Base-by-base conservation (phyloP, 1,140 invertebrate species). In the Spodoptera frugiperda region DNA sequence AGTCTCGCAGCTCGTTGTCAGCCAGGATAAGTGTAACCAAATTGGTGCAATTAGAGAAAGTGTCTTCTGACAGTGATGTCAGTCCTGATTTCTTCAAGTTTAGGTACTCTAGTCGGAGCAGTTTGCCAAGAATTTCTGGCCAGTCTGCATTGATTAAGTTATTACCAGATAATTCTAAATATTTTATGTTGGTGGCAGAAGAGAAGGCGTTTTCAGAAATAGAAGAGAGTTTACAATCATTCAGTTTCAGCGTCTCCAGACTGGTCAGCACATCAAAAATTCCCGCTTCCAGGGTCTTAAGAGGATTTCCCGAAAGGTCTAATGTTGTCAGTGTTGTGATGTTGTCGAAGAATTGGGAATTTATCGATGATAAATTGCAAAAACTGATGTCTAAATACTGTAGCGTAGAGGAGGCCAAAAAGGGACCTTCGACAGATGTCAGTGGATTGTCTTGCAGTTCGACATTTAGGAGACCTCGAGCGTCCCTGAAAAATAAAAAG, bases 361-460 rank as follows among this genome's bases (percentile, higher is more conserved):
- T 96, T 65, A 97, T 94, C 25, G 86, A 88, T 4, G 92, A 91
- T 46, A 97, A 90, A 19, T 95, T 95, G 84, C 96, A 97, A 46
- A 94, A 95, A 85, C 95, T 96, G 70, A 97, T 93, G 84, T 97
- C 96, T 33, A 97, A 93, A 77, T 96, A 96, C 59, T 96, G 94
- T 21, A 97, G 87, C 0, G 96, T 96, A 51, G 94, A 94, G 55
- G 96, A 96, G 48, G 95, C 94, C 14, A 97, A 87, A 76, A 97
- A 96, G 10, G 95, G 94, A n/a, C 95, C 96, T 11, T 95, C 94
- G 5, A 96, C 94, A 44, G 94, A 88, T 67, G 94, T 89, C 73
- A 97, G 82, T 0, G 96, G 96, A 87, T 97, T 97, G 79, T 95
- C 95, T 86, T 97, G 96, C 12, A 97, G 93, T 82, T 97, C 96